Evolutionary conservation across 2,888 invertebrate genomes (phyloP).

Genomic region (Tenthredo amoena): DNA sequence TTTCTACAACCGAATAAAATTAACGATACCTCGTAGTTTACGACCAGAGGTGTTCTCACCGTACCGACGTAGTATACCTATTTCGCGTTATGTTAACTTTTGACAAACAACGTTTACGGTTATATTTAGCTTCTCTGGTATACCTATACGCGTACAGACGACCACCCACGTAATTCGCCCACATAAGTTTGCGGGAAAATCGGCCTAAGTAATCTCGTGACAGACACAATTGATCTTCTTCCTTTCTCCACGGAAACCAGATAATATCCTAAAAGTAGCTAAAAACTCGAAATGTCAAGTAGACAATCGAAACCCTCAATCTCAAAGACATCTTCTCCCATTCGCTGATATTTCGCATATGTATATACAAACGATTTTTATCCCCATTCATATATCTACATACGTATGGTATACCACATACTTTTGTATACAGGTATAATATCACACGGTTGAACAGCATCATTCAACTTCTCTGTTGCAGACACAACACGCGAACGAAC

Average conservation of each 20-base stretch:
- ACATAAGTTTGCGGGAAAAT: background rate
- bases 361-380: background rate
- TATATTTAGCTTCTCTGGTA: background rate
- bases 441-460: background rate
- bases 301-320: background rate
- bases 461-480: background rate
- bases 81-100: background rate
- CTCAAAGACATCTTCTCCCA: background rate
- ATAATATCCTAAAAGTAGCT: background rate
- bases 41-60: background rate
- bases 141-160: background rate
- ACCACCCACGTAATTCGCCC: slow-evolving; percentile 15
- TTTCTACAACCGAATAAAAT: background rate
- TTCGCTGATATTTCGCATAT: background rate
- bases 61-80: background rate
- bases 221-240: background rate
- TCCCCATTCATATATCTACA: background rate
- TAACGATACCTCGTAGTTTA: background rate
- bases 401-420: no score
- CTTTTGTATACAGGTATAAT: background rate
- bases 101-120: slow-evolving; percentile 10
- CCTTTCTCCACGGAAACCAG: background rate
- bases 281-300: background rate
- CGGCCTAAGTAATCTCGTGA: background rate
- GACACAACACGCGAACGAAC: background rate